These are phyloP conservation scores for Plecotus auritus DNA, from an alignment of 2,113 vertebrate species.

Conservation along the genomic window DNA sequence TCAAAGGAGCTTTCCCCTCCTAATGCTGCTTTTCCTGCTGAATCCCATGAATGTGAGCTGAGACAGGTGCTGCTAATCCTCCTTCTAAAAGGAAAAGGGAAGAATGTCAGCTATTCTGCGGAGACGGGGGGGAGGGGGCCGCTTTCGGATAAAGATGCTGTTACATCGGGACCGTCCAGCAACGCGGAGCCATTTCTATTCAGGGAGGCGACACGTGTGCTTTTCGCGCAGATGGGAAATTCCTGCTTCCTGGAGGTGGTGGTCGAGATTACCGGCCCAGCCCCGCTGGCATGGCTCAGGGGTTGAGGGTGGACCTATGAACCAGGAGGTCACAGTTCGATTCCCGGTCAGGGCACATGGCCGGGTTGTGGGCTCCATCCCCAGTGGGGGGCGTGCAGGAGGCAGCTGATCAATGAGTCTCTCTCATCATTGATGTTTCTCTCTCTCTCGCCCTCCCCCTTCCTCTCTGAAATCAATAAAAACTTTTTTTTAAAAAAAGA, in stretches of 20 bases:
- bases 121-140: background rate
- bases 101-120: constrained; percentile 68
- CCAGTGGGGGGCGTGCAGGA: too few relatives aligned
- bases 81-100: constrained; percentile 63
- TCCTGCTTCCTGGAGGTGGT: background rate
- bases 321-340: too few relatives aligned
- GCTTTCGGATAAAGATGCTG: constrained; percentile 9
- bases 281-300: too few relatives aligned
- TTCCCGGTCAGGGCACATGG: too few relatives aligned
- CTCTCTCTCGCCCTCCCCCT: too few relatives aligned
- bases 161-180: background rate
- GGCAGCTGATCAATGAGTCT: too few relatives aligned
- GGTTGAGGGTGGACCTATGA: too few relatives aligned
- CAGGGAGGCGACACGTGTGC: background rate
- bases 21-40: constrained; percentile 74
- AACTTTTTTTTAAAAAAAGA: background rate
- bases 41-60: constrained; percentile 68
- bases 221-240: constrained; percentile 5
- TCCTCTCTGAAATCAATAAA: too few relatives aligned
- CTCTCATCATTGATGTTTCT: too few relatives aligned
- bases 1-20: constrained; percentile 65
- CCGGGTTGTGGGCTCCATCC: too few relatives aligned
- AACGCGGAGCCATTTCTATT: constrained; percentile 24
- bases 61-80: constrained; percentile 75
- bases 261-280: background rate